Evolutionary conservation across 92 coral and sea anemone genomes (phyloP).

Genomic region (Palythoa grandiflora): DNA sequence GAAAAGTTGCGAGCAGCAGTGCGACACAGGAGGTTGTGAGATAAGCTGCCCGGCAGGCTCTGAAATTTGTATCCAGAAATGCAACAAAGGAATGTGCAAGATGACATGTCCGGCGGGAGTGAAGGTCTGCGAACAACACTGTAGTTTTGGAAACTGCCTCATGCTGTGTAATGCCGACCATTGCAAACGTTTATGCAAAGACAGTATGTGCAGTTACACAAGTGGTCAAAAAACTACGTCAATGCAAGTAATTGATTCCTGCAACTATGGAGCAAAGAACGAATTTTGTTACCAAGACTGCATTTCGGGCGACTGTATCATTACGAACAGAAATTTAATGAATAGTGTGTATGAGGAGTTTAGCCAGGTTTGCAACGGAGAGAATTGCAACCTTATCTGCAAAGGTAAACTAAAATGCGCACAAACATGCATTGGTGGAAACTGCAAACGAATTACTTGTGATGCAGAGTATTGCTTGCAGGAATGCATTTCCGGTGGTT

Average conservation of each 20-base stretch:
- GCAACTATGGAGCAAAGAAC: slow-evolving; percentile 60
- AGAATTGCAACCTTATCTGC: slow-evolving; percentile 78
- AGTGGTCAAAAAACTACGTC: slow-evolving; percentile 2
- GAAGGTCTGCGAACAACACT: slow-evolving; percentile 76
- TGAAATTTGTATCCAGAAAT: slow-evolving; percentile 74
- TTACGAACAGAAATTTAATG: slow-evolving; percentile 45
- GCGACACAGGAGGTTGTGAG: slow-evolving; percentile 81
- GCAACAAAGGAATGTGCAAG: slow-evolving; percentile 77
- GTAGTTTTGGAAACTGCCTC: slow-evolving; percentile 76
- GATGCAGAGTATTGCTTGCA: slow-evolving; percentile 81
- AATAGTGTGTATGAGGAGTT: slow-evolving; percentile 34
- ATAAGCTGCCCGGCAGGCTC: slow-evolving; percentile 76
- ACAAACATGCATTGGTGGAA: slow-evolving; percentile 84
- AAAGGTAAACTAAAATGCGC: slow-evolving; percentile 72
- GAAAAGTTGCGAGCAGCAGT: slow-evolving; percentile 70
- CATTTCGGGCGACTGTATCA: slow-evolving; percentile 72
- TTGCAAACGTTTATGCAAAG: slow-evolving; percentile 71
- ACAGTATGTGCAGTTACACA: slow-evolving; percentile 62
- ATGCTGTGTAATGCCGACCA: slow-evolving; percentile 79
- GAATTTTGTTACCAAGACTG: slow-evolving; percentile 81
- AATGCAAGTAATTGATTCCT: slow-evolving; percentile 23
- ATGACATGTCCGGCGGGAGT: slow-evolving; percentile 86
- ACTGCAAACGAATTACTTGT: slow-evolving; percentile 78
- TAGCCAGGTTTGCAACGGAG: slow-evolving; percentile 87
- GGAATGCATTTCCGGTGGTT: slow-evolving; percentile 84